Base-by-base conservation (phyloP, 2,888 invertebrate genomes). In the Cephus sareptanus region DNA sequence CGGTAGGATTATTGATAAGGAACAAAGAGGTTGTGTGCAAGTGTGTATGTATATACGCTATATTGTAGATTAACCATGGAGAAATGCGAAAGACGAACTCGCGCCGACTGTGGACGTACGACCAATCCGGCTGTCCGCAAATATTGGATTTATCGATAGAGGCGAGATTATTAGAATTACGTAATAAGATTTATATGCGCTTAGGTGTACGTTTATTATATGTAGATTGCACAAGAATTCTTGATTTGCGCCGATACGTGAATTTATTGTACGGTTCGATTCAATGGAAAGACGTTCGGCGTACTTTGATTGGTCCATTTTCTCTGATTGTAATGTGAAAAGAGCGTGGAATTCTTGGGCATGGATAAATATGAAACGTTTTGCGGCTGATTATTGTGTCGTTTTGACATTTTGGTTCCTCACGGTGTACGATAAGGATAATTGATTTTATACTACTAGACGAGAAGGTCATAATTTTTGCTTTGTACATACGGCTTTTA, bases 401-500 rank as follows among this genome's bases (percentile, higher is more conserved):
- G 40, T 69, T 34, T 31, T 56, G 73, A 76, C 69, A 76, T 74
- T 84, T 81, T 75, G 77, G 76, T 83, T 82, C 76, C 80, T 81
- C 73, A 73, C 76, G 76, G 23, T 23, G 23, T 56, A 56, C 74
- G 76, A 80, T 77, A 33, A 71, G 71, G 9, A 73, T 37, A 56
- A 69, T 74, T 34, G 68, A 76, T 84, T 83, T 83, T 84, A 80
- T 82, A 83, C 79, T 34, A 82, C 73, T 82, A 83, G 84, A 85
- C 81, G 83, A 83, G 82, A 77, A 56, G 56, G 23, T 56, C 76
- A 74, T 78, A 78, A 76, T 81, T 86, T 87, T 79, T 81, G 89
- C 89, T 89, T 87, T 90, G 90, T 90, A 89, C 81, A 90, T 87
- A 90, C 79, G 77, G 86, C 87, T 87, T 87, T 87, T 90, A 90